Base-by-base conservation (phyloP, 35 echinoderm and acorn worm genomes). In the Eucidaris tribuloides region DNA sequence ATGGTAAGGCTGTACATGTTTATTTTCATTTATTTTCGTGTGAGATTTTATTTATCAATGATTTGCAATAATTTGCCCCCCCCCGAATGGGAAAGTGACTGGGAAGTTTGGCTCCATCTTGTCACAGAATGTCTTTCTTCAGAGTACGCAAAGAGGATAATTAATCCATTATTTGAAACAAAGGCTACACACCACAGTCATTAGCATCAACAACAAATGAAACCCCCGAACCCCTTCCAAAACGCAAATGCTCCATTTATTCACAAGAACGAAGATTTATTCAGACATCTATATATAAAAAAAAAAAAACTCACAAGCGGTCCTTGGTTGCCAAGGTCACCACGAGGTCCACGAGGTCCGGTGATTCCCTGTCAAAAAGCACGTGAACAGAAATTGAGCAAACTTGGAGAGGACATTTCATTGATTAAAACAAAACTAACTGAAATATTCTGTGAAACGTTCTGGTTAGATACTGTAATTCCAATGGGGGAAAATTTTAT, bases 301-400 rank as follows among this genome's bases (percentile, higher is more conserved):
- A 43, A 44, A 17, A 34, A 20, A 14, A 14, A 41, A 71, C 82
- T 84, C 38, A 63, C 87, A 31, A 45, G 17, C 22, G 86, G 58
- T 79, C 92, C 92, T 79, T 58, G 52, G 49, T 71, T 79, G 40
- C 92, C 92, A 38, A 9, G 7, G 15, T 65, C 74, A 24, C 89
- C 89, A 31, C 82, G 74, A 25, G 7, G 27, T 86, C 89, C 89
- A 57, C 66, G 45, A 57, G 61, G 0, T 43, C 92, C 92, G 62
- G 87, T 63, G 71, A 68, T 43, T 60, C 92, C 92, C 74, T 88
- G 85, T 34, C 3, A 59, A 50, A 43, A 30, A 17, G 42, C 3
- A 22, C 44, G 32, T 45, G 11, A 55, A 68, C 32, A 45, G 18
- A 20, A 49, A 54, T 11, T 32, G n/a, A 79, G 6, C 2, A 28